Percentiles rank a stretch among this genome's conserved stretches.
Conservation (phyloP, 2,113 vertebrate genomes). For the Amphilophus citrinellus region DNA sequence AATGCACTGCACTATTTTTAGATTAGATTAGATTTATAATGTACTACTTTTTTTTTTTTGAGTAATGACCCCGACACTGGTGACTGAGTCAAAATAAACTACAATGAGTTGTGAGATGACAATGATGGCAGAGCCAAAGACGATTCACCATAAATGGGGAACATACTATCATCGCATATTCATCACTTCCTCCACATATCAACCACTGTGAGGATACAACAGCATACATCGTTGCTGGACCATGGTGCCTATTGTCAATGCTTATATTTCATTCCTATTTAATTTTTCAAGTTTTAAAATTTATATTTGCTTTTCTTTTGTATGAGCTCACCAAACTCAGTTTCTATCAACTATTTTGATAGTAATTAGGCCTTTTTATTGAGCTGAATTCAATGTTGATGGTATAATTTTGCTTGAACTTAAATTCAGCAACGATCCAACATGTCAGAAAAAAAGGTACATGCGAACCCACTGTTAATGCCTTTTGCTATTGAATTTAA, state of each 20-base stretch:
- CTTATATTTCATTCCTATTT: not conserved
- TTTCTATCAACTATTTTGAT: not conserved
- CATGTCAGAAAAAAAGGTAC: not conserved
- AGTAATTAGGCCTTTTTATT: not conserved
- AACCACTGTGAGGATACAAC: not conserved
- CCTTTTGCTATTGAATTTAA: not conserved
- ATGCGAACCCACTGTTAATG: not conserved
- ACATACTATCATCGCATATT: not conserved
- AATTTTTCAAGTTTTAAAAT: not conserved
- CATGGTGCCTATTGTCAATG: rapidly evolving
- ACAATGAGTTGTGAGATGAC: not conserved
- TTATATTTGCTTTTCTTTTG: not conserved
- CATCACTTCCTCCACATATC: not conserved
- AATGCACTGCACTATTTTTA: not conserved
- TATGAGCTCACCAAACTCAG: not conserved
- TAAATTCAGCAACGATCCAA: too few species aligned
- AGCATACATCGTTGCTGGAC: not conserved
- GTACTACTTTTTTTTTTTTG: not conserved
- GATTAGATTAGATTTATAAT: not conserved
- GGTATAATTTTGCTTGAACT: not conserved
- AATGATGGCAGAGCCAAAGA: not conserved
- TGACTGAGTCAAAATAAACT: too few species aligned
- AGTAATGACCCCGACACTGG: rapidly evolving
- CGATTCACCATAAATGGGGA: rapidly evolving
- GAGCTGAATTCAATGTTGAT: not conserved